These are phyloP conservation scores for Aphodius granarius DNA, from an alignment of 2,888 invertebrate species.

Conservation along the genomic window DNA sequence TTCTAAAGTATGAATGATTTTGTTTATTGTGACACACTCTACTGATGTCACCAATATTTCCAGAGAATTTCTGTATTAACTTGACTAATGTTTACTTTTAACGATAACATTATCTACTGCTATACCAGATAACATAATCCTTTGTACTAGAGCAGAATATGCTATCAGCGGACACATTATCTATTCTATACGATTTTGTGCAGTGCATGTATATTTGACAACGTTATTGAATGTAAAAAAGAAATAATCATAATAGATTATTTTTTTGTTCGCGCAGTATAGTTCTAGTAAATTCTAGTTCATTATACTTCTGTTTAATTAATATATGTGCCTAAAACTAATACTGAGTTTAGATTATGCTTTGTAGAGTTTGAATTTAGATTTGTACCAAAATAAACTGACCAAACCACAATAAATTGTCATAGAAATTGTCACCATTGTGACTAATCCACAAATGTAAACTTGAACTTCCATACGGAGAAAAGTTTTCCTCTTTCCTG, in stretches of 20 bases:
- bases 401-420: too few species aligned
- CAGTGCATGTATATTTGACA: background rate
- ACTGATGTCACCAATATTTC: background rate
- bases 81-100: constrained; percentile 7
- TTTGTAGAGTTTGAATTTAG: too few species aligned
- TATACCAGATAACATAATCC: background rate
- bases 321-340: too few species aligned
- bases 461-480: background rate
- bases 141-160: background rate
- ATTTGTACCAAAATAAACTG: too few species aligned
- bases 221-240: background rate
- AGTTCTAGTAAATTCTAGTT: too few species aligned
- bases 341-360: too few species aligned
- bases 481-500: background rate
- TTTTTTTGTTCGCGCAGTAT: too few species aligned
- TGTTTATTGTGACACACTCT: background rate
- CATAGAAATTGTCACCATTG: too few species aligned
- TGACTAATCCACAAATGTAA: background rate
- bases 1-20: background rate
- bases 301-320: too few species aligned
- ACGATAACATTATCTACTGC: background rate
- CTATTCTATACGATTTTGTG: background rate
- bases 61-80: background rate
- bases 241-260: too few species aligned
- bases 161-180: background rate